Evolutionary conservation across 2,113 vertebrate genomes (phyloP).

Genomic region (Redunca redunca): DNA sequence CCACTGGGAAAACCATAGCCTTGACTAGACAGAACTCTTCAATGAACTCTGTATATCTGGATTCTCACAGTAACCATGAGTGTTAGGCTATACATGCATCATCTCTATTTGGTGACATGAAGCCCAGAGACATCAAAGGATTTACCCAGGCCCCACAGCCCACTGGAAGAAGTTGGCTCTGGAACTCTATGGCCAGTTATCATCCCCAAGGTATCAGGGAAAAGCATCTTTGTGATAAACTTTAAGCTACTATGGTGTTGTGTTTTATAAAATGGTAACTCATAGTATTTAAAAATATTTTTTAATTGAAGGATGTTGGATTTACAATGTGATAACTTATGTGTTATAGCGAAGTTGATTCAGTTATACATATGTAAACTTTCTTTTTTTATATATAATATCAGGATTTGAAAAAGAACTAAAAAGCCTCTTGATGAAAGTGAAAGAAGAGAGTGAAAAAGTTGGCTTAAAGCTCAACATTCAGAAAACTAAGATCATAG

Average conservation of each 20-base stretch:
- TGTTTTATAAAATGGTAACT: not conserved
- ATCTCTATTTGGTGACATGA: not conserved
- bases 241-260: not conserved
- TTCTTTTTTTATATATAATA: not conserved
- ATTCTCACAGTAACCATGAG: not conserved
- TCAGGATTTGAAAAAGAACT: not conserved
- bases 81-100: not conserved
- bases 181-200: not conserved
- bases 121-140: not conserved
- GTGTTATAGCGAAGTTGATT: not conserved
- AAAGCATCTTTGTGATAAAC: not conserved
- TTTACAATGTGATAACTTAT: not conserved
- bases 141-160: fast-evolving
- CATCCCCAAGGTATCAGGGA: not conserved
- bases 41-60: not conserved
- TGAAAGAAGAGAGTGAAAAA: too few relatives aligned
- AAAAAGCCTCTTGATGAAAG: too few relatives aligned
- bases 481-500: too few relatives aligned
- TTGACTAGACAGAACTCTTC: not conserved
- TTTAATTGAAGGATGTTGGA: not conserved
- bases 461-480: too few relatives aligned
- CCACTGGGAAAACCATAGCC: too few relatives aligned
- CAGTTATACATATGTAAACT: not conserved
- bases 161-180: not conserved
- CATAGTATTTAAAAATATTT: not conserved